A percentile compares a stretch with the other conserved stretches of the same genome.
phyloP scores from a whole-genome alignment of 1,140 invertebrate genomes.

The Ceratina calcarata region DNA sequence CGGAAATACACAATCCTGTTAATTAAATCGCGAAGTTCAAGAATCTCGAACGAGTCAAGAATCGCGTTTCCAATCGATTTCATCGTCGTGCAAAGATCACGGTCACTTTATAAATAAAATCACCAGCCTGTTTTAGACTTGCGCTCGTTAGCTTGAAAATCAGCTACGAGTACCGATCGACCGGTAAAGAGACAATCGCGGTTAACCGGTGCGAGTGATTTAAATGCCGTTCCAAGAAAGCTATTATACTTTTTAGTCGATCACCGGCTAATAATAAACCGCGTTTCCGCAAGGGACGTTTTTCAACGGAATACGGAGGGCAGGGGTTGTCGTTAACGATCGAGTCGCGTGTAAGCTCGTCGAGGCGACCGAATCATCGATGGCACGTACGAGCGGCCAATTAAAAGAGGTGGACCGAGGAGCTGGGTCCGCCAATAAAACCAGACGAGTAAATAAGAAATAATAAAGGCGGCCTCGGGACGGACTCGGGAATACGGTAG shows the following conservation, averaged over 20 bases:
- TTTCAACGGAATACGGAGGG: conserved; percentile 21
- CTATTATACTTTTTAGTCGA: background rate
- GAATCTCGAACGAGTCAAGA: background rate
- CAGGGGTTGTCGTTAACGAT: conserved; percentile 50
- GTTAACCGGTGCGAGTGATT: background rate
- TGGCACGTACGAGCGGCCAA: conserved; percentile 65
- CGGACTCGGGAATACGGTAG: conserved; percentile 77
- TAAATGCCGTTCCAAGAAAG: background rate
- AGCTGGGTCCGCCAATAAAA: conserved; percentile 63
- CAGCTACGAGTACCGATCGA: conserved; percentile 10
- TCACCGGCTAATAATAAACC: too few relatives aligned
- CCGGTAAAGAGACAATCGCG: background rate
- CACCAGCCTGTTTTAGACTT: background rate
- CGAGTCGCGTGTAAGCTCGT: conserved; percentile 65
- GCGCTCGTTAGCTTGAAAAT: background rate
- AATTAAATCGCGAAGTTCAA: background rate
- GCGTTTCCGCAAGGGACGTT: background rate
- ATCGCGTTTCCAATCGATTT: background rate
- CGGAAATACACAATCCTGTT: background rate
- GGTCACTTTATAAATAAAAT: conserved; percentile 34
- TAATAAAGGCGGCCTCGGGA: conserved; percentile 64
- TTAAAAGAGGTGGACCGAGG: conserved; percentile 69
- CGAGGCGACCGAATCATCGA: conserved; percentile 63
- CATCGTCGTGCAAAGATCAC: conserved; percentile 41
- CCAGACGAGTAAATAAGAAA: conserved; percentile 72